phyloP scores from a whole-genome alignment of 64 coral and sea anemone genomes.

The Pocillopora damicornis region DNA sequence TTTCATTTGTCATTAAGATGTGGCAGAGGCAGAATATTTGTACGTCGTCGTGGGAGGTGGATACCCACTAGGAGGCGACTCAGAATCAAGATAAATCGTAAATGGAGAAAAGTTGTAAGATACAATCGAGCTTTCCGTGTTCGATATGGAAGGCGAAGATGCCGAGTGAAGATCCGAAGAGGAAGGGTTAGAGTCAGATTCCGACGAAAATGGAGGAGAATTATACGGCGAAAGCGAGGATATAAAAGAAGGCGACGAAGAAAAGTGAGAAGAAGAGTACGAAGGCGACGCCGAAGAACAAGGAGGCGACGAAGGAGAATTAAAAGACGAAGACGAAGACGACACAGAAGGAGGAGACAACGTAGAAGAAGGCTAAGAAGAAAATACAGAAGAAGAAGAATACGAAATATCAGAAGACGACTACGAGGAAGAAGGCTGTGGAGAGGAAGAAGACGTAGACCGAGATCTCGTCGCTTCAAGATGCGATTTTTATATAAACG shows the following conservation, averaged over 20 bases:
- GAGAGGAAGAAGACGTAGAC: background rate
- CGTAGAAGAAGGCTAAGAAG: constrained; percentile 18
- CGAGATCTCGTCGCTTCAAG: background rate
- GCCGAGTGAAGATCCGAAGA: background rate
- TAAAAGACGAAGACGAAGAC: constrained; percentile 8
- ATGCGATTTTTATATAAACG: background rate
- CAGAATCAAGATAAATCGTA: background rate
- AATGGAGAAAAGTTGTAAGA: background rate
- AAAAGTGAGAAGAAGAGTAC: constrained; percentile 3
- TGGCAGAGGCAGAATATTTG: background rate
- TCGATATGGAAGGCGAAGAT: background rate
- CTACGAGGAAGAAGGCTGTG: background rate
- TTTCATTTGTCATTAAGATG: background rate
- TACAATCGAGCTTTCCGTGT: background rate
- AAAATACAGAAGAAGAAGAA: background rate
- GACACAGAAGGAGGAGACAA: background rate
- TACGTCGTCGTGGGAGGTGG: constrained; percentile 2
- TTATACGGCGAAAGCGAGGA: constrained; percentile 5
- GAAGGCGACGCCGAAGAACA: background rate
- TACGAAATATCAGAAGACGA: background rate
- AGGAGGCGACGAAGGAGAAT: constrained; percentile 24
- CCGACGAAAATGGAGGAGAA: background rate
- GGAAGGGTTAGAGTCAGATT: background rate
- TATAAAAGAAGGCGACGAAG: background rate
- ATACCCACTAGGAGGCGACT: background rate